Evolutionary conservation across 2,797 vertebrate species (phyloP).

Genomic region (Rhynchonycteris naso): DNA sequence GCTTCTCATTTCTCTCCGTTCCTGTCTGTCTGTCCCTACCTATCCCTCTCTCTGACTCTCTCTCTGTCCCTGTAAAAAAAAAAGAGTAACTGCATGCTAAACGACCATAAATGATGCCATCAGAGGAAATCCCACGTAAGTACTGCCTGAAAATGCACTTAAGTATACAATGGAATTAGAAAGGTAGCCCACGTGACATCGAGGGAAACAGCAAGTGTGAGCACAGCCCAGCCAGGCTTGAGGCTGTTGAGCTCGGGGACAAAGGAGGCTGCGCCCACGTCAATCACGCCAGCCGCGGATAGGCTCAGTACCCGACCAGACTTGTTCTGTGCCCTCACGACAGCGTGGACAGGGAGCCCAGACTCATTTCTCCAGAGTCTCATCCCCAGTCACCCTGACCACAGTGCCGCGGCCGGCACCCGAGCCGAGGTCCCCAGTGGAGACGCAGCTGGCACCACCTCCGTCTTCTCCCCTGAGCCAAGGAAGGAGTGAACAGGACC

Average conservation of each 20-base stretch:
- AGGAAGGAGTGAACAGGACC: fast-evolving
- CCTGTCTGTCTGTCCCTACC: no score
- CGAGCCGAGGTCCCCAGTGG: background rate
- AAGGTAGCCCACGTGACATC: background rate
- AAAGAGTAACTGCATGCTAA: background rate
- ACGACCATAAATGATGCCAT: background rate
- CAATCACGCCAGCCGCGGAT: background rate
- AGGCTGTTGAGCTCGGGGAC: background rate
- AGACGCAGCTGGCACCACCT: background rate
- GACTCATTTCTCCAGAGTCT: background rate
- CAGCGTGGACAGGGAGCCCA: background rate
- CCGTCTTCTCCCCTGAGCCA: background rate
- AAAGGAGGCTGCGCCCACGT: no score
- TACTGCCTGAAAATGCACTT: background rate
- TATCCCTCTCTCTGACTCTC: no score
- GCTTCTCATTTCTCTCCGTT: no score
- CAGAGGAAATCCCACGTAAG: background rate
- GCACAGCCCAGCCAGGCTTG: background rate
- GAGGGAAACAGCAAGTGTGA: no score
- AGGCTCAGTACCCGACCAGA: background rate
- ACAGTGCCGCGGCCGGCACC: background rate
- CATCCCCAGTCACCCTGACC: no score
- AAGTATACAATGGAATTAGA: background rate
- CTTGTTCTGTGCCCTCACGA: fast-evolving
- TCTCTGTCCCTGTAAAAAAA: no score